phyloP scores from a whole-genome alignment of 2,113 vertebrate species.

The Rattus rattus region DNA sequence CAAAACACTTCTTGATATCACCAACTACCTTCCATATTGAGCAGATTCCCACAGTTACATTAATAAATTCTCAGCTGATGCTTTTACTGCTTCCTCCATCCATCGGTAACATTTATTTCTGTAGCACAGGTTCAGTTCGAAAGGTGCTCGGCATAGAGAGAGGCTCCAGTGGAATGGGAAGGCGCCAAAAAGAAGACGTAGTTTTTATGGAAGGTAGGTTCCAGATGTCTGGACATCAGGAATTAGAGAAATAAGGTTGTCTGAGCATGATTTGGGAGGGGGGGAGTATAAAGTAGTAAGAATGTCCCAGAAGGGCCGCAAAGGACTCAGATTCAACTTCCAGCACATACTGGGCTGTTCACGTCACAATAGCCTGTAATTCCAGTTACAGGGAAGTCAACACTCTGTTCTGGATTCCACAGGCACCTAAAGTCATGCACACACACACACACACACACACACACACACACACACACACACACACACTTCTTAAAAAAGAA shows the following conservation, averaged over 20 bases:
- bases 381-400: background rate
- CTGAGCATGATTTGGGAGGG: background rate
- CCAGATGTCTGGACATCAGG: background rate
- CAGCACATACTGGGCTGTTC: background rate
- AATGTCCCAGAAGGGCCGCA: background rate
- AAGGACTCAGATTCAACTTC: background rate
- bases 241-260: background rate
- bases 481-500: background rate
- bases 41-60: constrained; percentile 72
- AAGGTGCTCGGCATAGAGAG: constrained; percentile 67
- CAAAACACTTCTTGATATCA: constrained; percentile 74
- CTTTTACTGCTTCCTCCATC: constrained; percentile 82
- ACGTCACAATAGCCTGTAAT: background rate
- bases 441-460: background rate
- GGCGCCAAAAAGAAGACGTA: constrained; percentile 9
- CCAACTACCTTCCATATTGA: constrained; percentile 70
- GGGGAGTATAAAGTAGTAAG: background rate
- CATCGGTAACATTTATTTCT: constrained; percentile 80
- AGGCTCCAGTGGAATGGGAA: constrained; percentile 50
- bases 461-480: background rate
- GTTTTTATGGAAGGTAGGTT: constrained; percentile 67
- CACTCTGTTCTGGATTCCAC: background rate
- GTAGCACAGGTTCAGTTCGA: constrained; percentile 73
- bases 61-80: constrained; percentile 85
- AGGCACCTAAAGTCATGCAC: background rate